These are phyloP conservation scores for Listrodromus nycthemerus DNA, from an alignment of 2,888 invertebrate genomes.

Conservation along the genomic window DNA sequence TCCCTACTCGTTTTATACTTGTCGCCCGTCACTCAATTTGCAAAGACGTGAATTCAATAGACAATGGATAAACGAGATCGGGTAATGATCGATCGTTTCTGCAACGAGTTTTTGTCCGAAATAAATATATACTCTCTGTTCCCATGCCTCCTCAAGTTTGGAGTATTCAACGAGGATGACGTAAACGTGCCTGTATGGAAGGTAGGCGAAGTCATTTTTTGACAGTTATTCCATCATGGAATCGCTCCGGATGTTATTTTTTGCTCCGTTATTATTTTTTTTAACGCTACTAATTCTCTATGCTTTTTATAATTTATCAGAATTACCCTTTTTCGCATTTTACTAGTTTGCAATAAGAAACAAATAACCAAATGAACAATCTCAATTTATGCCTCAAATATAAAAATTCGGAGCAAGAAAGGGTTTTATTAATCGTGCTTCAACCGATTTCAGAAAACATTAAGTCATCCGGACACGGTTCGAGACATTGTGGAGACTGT, in stretches of 20 bases:
- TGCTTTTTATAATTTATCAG: background rate
- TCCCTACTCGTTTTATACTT: background rate
- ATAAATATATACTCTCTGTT: conserved; percentile 74
- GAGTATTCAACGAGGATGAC: conserved; percentile 78
- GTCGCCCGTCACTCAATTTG: background rate
- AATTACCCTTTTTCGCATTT: background rate
- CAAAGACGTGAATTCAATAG: background rate
- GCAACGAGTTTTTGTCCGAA: conserved; percentile 70
- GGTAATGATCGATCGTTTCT: conserved; percentile 72
- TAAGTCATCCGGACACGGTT: conserved; percentile 68
- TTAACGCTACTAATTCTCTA: background rate
- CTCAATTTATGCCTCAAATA: background rate
- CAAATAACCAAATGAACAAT: background rate
- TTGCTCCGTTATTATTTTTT: conserved; percentile 7
- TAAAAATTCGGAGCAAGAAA: background rate
- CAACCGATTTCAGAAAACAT: conserved; percentile 69
- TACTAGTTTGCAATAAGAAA: background rate
- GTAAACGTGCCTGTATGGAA: conserved; percentile 78
- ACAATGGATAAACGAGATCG: conserved; percentile 78
- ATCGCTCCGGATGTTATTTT: background rate
- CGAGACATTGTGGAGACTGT: conserved; percentile 76
- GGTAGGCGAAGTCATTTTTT: conserved; percentile 69
- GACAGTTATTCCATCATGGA: background rate
- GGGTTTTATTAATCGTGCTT: background rate
- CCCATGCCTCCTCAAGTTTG: conserved; percentile 78